Base-by-base conservation (phyloP, 2,797 vertebrate genomes). In the Danio kyathit region DNA sequence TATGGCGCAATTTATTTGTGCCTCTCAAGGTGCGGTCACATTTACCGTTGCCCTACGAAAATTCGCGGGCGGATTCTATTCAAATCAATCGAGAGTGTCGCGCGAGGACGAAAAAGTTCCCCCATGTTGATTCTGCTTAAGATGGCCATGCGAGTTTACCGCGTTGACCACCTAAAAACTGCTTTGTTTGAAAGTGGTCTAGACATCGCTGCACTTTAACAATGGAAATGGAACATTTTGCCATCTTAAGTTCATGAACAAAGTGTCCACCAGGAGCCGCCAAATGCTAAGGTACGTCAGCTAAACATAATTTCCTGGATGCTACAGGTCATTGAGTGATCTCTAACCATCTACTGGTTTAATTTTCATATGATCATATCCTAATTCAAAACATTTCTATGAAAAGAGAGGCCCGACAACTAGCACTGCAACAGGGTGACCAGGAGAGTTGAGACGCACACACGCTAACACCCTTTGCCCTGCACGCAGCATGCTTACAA, bases 401-500 rank as follows among this genome's bases (percentile, higher is more conserved):
- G 16, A 74, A 59, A 67, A 44, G 38, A 46, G 7, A 76, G 59
- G 60, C 16, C 17, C 40, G 51, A 69, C 60, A 66, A 56, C 43
- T 41, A 72, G 49, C 48, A 12, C 65, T 60, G 71, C 59, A 64
- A 80, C 77, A 80, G 49, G 41, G 51, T 49, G 60, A 74, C 69
- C 79, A 11, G 69, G 41, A 83, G 65, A 21, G 74, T 76, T 81
- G 70, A 73, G 75, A 76, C 48, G n/a, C 48, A 41, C 72, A 57
- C 78, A 79, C 21, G 76, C 72, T 74, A 76, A 67, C 82, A 10
- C 2, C 82, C 84, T 84, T 74, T 80, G 88, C 83, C 89, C 84
- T 82, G 80, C 83, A 86, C 90, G 82, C 90, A 91, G 92, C 92
- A 89, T 88, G 91, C 91, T 92, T 91, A 93, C 94, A 94, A 93